Evolutionary conservation across 2,888 invertebrate species (phyloP), one percentile per base, ranked within the genome.

Genomic region (Cylindroiulus punctatus): DNA sequence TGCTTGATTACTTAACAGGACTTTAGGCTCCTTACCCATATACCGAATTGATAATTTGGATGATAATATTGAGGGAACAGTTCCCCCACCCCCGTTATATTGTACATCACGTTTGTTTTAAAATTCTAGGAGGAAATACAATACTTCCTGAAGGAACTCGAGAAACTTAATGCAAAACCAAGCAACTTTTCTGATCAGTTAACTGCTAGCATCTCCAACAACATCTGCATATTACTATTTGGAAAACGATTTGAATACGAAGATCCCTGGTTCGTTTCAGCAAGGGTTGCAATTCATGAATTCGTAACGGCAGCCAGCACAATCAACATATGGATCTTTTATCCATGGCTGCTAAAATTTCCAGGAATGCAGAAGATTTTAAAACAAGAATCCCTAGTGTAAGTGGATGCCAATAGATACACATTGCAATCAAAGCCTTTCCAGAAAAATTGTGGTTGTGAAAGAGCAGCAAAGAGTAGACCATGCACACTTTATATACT

Each of bases 231-330:
- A n/a, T 22, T 85, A 30, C n/a, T 81, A 36, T 42, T 44, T 36
- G 85, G 85, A 19, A 85, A 40, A 44, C 14, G 85, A 76, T 85
- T 76, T 76, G 81, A 85, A n/a, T 85, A 85, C 30, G 42, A 81
- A 19, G 76, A 85, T 81, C 85, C 85, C n/a, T 85, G 32, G 40
- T 85, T 85, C n/a, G 8, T 81, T 65, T 2, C 10, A 30, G 30
- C 76, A 76, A 30, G 12, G 17, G 10, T 0, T 14, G 30, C 32
- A 30, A 76, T 76, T 12, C 2, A 7, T 30, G 76, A 76, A 76
- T 12, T 30, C 26, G 19, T 82, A 8, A 19, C 10, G 12, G 19
- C 7, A 0, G 65, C n/a, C 1, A 85, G 36, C 19, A 2, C 52
- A n/a, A 8, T 76, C 10, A 36, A n/a, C 26, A 7, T 76, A 1